Base-by-base conservation (phyloP, 2,888 invertebrate species). In the Eupeodes luniger region DNA sequence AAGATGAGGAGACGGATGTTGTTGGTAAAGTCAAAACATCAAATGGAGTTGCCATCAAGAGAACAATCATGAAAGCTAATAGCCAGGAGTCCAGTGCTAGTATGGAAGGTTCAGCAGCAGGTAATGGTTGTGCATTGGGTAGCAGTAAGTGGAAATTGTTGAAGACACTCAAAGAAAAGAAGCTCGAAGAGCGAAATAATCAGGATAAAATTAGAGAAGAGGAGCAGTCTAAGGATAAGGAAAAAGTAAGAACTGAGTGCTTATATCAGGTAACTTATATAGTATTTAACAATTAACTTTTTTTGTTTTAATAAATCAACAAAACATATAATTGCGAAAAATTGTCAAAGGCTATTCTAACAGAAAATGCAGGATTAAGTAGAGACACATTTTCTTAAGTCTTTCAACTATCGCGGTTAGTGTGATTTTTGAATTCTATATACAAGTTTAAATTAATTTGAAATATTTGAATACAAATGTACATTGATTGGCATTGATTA, bases 81-180 rank as follows among this genome's bases (percentile, higher is more conserved):
- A 92, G 91, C 77, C 90, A 91, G 72, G 92, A 93, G 40, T 94
- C 92, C 87, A 94, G 92, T 92, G 92, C 91, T 89, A 94, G 92
- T 92, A 92, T 91, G 89, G 94, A 92, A 91, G 93, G 92, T 90
- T 88, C 89, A 6, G 89, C 85, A 12, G 92, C 64, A 91, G 92
- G 36, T 14, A 91, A 90, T 81, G 89, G 70, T 47, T 78, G 49
- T 14, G 95, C 95, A 12, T 95, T 96, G 74, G 96, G 97, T 10
- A 97, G 97, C 92, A 98, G 98, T 92, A 98, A 98, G 93, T 98
- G 98, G 98, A 98, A 98, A 93, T 94, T 98, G 62, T 94, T 98
- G 4, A 98, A 98, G 93, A 98, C 98, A 1, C 93, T 98, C 44
- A 98, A 98, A 92, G 98, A 98, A 91, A 95, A 97, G 86, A 98